phyloP scores from a whole-genome alignment of 2,888 invertebrate species.

The Lasioglossum marginatum region DNA sequence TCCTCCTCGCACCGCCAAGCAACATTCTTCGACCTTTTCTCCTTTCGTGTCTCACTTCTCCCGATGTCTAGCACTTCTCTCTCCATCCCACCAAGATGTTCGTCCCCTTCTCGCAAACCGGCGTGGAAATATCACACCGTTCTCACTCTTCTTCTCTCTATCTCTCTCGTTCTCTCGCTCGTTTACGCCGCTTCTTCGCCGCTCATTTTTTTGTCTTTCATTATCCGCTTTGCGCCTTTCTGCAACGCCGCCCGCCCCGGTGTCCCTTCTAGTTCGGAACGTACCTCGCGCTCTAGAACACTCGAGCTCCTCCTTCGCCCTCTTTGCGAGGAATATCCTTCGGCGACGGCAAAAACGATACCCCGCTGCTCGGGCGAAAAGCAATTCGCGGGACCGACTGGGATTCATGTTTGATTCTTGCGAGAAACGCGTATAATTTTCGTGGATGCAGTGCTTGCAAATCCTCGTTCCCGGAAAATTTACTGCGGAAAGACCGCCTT shows the following conservation, averaged over 20 bases:
- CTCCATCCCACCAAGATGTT: neutral
- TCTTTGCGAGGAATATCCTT: conserved; percentile 38
- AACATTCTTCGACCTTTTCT: conserved; percentile 12
- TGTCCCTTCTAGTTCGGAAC: conserved; percentile 38
- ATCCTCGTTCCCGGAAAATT: neutral
- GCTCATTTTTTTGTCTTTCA: conserved; percentile 25
- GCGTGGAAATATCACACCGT: conserved; percentile 58
- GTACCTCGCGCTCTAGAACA: conserved; percentile 36
- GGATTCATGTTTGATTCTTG: conserved; percentile 43
- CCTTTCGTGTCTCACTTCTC: neutral
- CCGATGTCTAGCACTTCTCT: neutral
- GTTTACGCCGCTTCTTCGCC: neutral
- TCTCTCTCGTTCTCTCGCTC: conserved; percentile 6
- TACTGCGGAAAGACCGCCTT: neutral
- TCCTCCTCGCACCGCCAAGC: neutral
- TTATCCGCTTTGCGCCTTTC: conserved; percentile 53
- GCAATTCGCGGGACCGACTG: conserved; percentile 30
- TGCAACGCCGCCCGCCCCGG: conserved; percentile 20
- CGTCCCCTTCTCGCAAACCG: conserved; percentile 19
- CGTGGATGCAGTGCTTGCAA: conserved; percentile 1
- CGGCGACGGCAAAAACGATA: conserved; percentile 23
- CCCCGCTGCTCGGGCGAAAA: neutral
- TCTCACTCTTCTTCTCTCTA: conserved; percentile 2
- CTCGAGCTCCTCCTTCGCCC: conserved; percentile 21
- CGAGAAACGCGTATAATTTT: conserved; percentile 19